Percentiles rank a stretch among this genome's conserved stretches.
These are phyloP conservation scores for Manis crassicaudata DNA, from an alignment of 2,797 vertebrate genomes.

Conservation along the genomic window DNA sequence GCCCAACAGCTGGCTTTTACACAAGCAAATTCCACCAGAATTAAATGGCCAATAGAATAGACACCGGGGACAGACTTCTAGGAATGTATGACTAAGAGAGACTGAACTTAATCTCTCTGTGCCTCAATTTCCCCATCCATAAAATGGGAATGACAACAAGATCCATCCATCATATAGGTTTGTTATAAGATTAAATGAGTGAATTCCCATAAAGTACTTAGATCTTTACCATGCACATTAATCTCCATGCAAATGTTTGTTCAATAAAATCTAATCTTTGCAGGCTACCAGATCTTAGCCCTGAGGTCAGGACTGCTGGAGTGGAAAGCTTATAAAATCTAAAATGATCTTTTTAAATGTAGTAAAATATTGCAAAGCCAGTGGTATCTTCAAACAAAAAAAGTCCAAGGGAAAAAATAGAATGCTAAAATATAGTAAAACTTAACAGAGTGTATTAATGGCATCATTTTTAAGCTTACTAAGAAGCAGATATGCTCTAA, in stretches of 20 bases:
- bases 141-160: slow-evolving; percentile 11
- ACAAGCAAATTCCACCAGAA: background rate
- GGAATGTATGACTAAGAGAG: background rate
- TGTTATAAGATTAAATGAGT: background rate
- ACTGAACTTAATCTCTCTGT: background rate
- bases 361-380: slow-evolving; percentile 55
- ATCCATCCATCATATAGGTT: background rate
- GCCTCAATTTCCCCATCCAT: background rate
- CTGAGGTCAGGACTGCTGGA: slow-evolving; percentile 18
- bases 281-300: slow-evolving; percentile 29
- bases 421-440: slow-evolving; percentile 59
- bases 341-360: slow-evolving; percentile 1
- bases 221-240: background rate
- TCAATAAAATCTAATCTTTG: slow-evolving; percentile 67
- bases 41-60: background rate
- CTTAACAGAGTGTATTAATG: slow-evolving; percentile 56
- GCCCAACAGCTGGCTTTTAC: background rate
- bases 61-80: background rate
- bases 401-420: slow-evolving; percentile 7
- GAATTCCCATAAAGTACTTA: slow-evolving; percentile 3
- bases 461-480: slow-evolving; percentile 44
- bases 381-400: slow-evolving; percentile 52
- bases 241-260: slow-evolving; percentile 28
- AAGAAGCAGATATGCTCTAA: background rate
- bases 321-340: slow-evolving; percentile 32